Conservation (phyloP, 2,888 invertebrate species). For the Uloborus plumipes region DNA sequence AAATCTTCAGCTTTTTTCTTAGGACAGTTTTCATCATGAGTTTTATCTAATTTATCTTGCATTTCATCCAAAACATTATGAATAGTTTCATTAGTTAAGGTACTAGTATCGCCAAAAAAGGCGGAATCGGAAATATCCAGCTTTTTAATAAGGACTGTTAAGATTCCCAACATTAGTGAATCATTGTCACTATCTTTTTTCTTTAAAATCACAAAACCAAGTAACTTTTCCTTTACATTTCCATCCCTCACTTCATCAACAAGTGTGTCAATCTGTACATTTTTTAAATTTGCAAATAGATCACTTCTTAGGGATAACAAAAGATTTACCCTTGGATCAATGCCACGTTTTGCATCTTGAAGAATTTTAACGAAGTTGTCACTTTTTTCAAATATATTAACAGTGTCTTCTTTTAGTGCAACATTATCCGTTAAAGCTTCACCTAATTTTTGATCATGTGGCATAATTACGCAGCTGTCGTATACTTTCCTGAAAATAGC, state of each 20-base stretch:
- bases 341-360: constrained; percentile 14
- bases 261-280: neutral
- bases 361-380: constrained; percentile 18
- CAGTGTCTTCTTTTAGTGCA: constrained; percentile 11
- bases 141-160: neutral
- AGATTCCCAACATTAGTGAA: neutral
- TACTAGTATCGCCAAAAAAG: too few species aligned
- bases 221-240: neutral
- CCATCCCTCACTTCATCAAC: neutral
- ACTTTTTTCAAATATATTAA: constrained; percentile 37
- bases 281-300: neutral
- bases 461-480: constrained; percentile 21
- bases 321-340: neutral
- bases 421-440: neutral
- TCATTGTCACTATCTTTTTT: neutral
- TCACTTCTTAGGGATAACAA: neutral
- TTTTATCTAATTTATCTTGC: neutral
- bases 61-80: too few species aligned
- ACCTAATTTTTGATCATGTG: constrained; percentile 15
- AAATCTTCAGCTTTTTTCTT: constrained; percentile 31
- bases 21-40: constrained; percentile 40
- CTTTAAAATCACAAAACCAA: neutral
- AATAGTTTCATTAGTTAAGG: too few species aligned
- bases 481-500: constrained; percentile 34
- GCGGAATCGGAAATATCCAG: neutral